A percentile compares a stretch with the other conserved stretches of the same genome.
phyloP scores from a whole-genome alignment of 2,113 vertebrate species.

The Platichthys stellatus region DNA sequence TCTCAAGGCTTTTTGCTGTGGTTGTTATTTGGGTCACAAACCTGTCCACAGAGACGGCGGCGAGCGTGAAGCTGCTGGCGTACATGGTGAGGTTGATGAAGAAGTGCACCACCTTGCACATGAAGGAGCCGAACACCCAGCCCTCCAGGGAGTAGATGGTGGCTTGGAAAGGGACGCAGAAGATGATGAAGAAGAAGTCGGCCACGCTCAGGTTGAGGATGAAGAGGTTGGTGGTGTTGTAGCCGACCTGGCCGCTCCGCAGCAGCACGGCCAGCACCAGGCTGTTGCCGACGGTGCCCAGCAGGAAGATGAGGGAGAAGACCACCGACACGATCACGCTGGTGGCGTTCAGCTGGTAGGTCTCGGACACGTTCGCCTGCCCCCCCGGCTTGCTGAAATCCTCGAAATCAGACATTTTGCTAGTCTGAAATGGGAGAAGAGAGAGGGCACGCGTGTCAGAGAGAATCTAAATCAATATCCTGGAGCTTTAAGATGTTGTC shows the following conservation, averaged over 20 bases:
- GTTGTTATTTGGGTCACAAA: constrained; percentile 44
- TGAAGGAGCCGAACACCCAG: constrained; percentile 91
- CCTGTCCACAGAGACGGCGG: constrained; percentile 90
- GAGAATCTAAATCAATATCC: not conserved
- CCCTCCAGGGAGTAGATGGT: constrained; percentile 91
- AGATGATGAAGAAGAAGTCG: constrained; percentile 92
- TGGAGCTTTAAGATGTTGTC: not conserved
- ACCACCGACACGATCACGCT: constrained; percentile 88
- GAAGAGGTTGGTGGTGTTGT: constrained; percentile 91
- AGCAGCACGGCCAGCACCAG: constrained; percentile 88
- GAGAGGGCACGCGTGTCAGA: not conserved
- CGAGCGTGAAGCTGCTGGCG: constrained; percentile 91
- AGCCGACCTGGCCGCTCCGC: constrained; percentile 84
- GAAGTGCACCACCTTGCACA: constrained; percentile 91
- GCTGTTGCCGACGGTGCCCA: constrained; percentile 89
- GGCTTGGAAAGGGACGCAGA: constrained; percentile 92
- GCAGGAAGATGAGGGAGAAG: constrained; percentile 90
- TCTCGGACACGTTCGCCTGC: constrained; percentile 82
- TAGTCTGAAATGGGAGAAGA: constrained; percentile 39
- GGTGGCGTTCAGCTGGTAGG: constrained; percentile 85
- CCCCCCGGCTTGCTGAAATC: constrained; percentile 79
- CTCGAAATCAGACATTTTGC: constrained; percentile 84
- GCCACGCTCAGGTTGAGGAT: constrained; percentile 91
- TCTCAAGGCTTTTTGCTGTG: not conserved
- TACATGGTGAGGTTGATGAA: constrained; percentile 94